phyloP scores from a whole-genome alignment of 2,113 vertebrate genomes.

The Oncorhynchus keta region DNA sequence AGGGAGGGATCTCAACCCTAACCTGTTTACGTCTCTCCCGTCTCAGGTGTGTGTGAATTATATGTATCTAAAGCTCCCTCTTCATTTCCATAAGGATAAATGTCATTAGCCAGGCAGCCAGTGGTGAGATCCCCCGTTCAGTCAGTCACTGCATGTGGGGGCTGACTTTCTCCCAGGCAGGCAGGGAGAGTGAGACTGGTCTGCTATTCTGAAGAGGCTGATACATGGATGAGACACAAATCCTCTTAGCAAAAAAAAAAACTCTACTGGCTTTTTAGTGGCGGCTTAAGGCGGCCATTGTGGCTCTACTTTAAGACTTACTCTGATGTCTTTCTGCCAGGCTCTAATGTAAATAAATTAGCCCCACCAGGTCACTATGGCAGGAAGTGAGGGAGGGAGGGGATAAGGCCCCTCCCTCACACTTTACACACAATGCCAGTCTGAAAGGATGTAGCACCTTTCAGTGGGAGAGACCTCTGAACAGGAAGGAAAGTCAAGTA shows the following conservation, averaged over 20 bases:
- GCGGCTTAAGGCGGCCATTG: slow-evolving; percentile 53
- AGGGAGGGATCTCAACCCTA: slow-evolving; percentile 38
- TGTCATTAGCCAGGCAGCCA: slow-evolving; percentile 66
- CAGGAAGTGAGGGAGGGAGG: slow-evolving; percentile 24
- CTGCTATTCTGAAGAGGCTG: slow-evolving; percentile 52
- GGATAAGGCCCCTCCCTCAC: slow-evolving; percentile 43
- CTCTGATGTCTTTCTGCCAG: slow-evolving; percentile 45
- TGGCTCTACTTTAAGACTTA: slow-evolving; percentile 48
- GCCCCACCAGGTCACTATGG: slow-evolving; percentile 21
- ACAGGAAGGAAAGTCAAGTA: background rate
- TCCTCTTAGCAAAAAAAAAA: slow-evolving; percentile 47
- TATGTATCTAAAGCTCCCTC: background rate
- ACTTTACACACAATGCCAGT: slow-evolving; percentile 37
- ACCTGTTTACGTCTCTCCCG: slow-evolving; percentile 43
- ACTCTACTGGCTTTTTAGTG: slow-evolving; percentile 49
- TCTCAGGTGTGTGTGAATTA: too few species aligned
- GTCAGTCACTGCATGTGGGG: slow-evolving; percentile 41
- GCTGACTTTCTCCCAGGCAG: slow-evolving; percentile 64
- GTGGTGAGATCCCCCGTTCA: slow-evolving; percentile 45
- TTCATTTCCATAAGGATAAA: slow-evolving; percentile 66
- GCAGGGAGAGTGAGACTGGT: slow-evolving; percentile 40
- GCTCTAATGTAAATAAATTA: slow-evolving; percentile 49
- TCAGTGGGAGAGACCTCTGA: slow-evolving; percentile 14
- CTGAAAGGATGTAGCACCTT: slow-evolving; percentile 37
- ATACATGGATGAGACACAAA: slow-evolving; percentile 51